Evolutionary conservation across 2,888 invertebrate species (phyloP).

Genomic region (Meta bourneti): DNA sequence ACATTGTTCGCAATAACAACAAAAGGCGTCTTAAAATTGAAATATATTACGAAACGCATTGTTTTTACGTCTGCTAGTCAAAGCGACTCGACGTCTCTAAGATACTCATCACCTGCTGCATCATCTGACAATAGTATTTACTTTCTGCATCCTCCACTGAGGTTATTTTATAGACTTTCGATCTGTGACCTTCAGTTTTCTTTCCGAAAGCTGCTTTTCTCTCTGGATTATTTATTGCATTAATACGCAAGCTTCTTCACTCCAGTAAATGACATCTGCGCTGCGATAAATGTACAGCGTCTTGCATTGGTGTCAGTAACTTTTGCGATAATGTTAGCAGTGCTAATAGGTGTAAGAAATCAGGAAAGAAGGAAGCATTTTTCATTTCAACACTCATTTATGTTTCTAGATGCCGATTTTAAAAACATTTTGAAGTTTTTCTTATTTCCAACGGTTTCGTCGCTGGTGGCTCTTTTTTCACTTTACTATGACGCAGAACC

Average conservation of each 20-base stretch:
- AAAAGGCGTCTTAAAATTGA: constrained; percentile 31
- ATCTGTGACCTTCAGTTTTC: constrained; percentile 39
- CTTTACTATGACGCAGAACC: no score
- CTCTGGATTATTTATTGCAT: constrained; percentile 11
- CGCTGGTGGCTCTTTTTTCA: no score
- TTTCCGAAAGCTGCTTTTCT: constrained; percentile 14
- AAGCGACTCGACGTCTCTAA: constrained; percentile 11
- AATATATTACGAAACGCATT: constrained; percentile 35
- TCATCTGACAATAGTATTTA: constrained; percentile 33
- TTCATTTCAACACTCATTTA: no score
- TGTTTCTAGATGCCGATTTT: no score
- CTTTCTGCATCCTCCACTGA: constrained; percentile 26
- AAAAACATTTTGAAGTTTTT: no score
- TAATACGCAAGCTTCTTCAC: constrained; percentile 17
- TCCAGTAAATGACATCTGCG: no score
- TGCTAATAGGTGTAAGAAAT: no score
- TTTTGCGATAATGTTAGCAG: no score
- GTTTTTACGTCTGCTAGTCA: constrained; percentile 15
- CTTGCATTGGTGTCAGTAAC: no score
- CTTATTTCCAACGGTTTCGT: no score
- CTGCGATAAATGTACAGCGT: no score
- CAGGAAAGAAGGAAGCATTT: no score
- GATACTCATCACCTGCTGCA: constrained; percentile 34
- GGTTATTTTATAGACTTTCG: constrained; percentile 42
- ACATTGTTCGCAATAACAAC: not conserved